Evolutionary conservation across 2,888 invertebrate species (phyloP), one percentile per base, ranked within the genome.

Genomic region (Andrena marginata): DNA sequence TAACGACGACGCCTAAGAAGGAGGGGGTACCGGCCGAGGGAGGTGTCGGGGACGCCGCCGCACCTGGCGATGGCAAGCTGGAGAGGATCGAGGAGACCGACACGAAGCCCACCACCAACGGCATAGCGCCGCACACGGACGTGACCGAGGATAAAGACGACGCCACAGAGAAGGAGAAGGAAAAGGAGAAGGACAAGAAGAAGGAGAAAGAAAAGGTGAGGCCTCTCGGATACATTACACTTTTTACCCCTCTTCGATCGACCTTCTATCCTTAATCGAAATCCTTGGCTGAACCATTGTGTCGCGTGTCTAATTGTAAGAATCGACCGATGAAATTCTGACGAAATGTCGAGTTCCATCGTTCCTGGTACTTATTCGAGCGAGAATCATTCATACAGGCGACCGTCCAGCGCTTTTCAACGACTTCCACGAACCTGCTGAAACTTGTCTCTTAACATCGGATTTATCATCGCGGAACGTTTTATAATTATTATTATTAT

Each of bases 41-140:
- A 33, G 83, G 79, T 72, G 84, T 77, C 91, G 97, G 97, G 84
- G 95, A 95, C 84, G 92, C 92, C 35, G 92, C 92, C 23, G 93
- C 92, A 76, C 91, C 93, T 77, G 92, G 93, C 63, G 94, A 94
- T 72, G 95, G 95, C 74, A 97, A 97, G 93, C 95, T 97, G 86
- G 97, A 97, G 93, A 96, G 96, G 94, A 96, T 97, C 90, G 97
- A 97, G 80, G 97, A 97, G 94, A 95, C 95, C 72, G 97, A 97
- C 89, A 95, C 96, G 90, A 96, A 96, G 92, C 96, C 97, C 86
- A 97, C 97, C 91, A 96, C 96, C 90, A 97, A 97, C 93, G 97
- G 97, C 83, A 96, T 96, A 87, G 96, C 96, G 76, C 94, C 95
- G 87, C 96, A 97, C 93, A 95, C 95, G 91, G 96, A 96, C 90